Evolutionary conservation across 1,140 invertebrate genomes (phyloP).

Genomic region (Thaumetopoea pityocampa): DNA sequence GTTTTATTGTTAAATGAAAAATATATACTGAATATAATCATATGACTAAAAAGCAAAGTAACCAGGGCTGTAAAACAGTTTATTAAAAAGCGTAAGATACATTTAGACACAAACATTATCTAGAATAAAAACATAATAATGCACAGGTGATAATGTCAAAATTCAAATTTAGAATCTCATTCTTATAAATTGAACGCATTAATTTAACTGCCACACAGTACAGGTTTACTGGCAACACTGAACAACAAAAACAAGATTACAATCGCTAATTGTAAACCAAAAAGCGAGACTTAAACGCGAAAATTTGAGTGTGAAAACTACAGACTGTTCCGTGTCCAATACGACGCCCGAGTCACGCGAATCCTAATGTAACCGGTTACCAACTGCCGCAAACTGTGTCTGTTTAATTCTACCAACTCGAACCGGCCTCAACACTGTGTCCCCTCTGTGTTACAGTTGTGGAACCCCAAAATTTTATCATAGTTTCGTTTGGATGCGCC

Average conservation of each 20-base stretch:
- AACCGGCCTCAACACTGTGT: constrained; percentile 3
- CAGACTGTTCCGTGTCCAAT: constrained; percentile 48
- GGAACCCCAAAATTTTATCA: constrained; percentile 18
- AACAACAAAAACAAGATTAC: constrained; percentile 34
- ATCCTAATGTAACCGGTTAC: constrained; percentile 14
- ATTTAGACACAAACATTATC: too few species aligned
- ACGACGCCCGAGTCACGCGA: constrained; percentile 40
- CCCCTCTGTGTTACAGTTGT: constrained; percentile 1
- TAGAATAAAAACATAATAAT: too few species aligned
- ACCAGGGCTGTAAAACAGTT: too few species aligned
- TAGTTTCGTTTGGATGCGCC: constrained; percentile 16
- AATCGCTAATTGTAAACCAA: constrained; percentile 53
- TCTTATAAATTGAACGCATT: too few species aligned
- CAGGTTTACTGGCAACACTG: constrained; percentile 8
- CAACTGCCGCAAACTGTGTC: constrained; percentile 24
- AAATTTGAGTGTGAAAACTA: constrained; percentile 51
- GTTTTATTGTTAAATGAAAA: too few species aligned
- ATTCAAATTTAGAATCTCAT: too few species aligned
- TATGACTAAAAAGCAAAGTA: too few species aligned
- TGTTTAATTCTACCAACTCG: not conserved
- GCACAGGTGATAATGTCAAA: too few species aligned
- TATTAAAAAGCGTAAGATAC: too few species aligned
- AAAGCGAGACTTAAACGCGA: constrained; percentile 40
- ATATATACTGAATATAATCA: too few species aligned
- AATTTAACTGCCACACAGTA: too few species aligned